These are phyloP conservation scores for Benthosema pterotum DNA, from an alignment of 2,797 vertebrate genomes.

Conservation along the genomic window DNA sequence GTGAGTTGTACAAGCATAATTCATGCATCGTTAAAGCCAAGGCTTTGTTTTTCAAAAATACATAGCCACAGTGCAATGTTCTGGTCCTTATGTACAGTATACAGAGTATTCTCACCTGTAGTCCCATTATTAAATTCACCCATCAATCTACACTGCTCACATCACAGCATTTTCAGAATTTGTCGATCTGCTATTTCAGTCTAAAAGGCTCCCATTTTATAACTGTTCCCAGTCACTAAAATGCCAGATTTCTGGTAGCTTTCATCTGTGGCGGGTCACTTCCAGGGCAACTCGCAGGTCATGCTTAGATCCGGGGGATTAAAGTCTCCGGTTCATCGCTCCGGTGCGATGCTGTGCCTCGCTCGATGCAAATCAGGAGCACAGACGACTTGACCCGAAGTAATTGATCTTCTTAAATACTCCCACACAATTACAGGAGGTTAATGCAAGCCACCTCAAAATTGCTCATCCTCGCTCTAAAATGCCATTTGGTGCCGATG, in stretches of 20 bases:
- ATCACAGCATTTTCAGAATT: too few relatives aligned
- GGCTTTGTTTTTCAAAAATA: too few relatives aligned
- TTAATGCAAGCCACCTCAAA: conserved; percentile 66
- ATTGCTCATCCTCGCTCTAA: conserved; percentile 43
- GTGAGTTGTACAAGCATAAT: too few relatives aligned
- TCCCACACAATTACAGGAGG: conserved; percentile 72
- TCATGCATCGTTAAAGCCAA: too few relatives aligned
- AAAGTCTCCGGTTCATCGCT: conserved; percentile 30
- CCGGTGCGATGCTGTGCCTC: conserved; percentile 37
- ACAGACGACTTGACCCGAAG: conserved; percentile 47
- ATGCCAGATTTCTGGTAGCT: conserved; percentile 20
- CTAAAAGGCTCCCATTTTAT: too few relatives aligned
- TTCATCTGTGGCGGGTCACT: conserved; percentile 6
- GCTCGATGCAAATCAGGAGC: conserved; percentile 52
- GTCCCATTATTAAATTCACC: too few relatives aligned
- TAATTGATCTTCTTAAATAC: conserved; percentile 73
- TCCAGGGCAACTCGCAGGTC: conserved; percentile 4
- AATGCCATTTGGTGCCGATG: conserved; percentile 34
- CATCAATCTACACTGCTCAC: too few relatives aligned
- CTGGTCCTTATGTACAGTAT: too few relatives aligned
- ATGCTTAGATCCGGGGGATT: conserved; percentile 7
- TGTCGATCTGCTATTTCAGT: too few relatives aligned
- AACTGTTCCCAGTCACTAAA: conserved; percentile 1
- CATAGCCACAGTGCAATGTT: too few relatives aligned
- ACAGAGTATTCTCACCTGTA: too few relatives aligned